Conservation (phyloP, 2,113 vertebrate genomes). For the Erythrocebus patas region DNA sequence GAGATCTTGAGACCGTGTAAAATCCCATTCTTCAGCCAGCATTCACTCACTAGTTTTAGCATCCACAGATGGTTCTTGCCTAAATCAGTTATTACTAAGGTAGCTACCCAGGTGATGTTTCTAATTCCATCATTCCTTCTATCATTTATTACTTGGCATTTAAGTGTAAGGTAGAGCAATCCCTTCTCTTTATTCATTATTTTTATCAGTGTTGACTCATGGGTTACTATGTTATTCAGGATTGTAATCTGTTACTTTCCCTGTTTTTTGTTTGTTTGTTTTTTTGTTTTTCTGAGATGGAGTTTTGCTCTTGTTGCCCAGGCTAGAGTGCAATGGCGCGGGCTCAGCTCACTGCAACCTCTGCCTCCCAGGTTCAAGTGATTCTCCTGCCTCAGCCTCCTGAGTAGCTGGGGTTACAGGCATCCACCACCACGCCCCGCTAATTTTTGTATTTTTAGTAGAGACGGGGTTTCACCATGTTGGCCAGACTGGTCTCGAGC, state of each 20-base stretch:
- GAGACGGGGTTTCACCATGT: too few species aligned
- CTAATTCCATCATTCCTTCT: background rate
- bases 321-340: too few species aligned
- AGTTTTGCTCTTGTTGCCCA: too few species aligned
- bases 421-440: too few species aligned
- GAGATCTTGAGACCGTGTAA: background rate
- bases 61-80: background rate
- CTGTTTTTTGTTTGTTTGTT: background rate
- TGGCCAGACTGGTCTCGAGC: too few species aligned
- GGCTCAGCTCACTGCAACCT: too few species aligned
- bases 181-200: background rate
- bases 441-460: too few species aligned
- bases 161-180: background rate
- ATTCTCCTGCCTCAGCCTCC: too few species aligned
- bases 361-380: too few species aligned
- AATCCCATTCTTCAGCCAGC: background rate
- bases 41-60: background rate
- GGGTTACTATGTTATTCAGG: background rate
- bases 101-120: background rate
- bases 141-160: background rate
- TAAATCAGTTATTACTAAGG: background rate
- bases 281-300: too few species aligned
- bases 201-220: background rate
- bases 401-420: too few species aligned
- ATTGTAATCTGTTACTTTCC: background rate